These are phyloP conservation scores for Triplophysa dalaica DNA, from an alignment of 2,113 vertebrate genomes.

Conservation along the genomic window DNA sequence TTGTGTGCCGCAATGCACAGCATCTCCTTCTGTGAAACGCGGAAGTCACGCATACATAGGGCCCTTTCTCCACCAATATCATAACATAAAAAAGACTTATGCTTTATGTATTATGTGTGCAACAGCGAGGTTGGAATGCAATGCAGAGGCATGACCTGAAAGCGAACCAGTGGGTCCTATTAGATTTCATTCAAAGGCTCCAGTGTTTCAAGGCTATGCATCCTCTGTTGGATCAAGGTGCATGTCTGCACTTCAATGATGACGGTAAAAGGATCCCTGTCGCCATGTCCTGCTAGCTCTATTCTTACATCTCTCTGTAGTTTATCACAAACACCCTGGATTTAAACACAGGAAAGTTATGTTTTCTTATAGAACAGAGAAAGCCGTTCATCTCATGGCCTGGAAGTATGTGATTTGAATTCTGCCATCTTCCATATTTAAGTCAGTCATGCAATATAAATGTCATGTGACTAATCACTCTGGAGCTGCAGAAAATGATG, in stretches of 20 bases:
- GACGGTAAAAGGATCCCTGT: background rate
- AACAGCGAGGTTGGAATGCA: slow-evolving; percentile 62
- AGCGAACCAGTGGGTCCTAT: slow-evolving; percentile 61
- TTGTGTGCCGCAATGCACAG: no score
- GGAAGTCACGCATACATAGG: no score
- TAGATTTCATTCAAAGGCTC: slow-evolving; percentile 71
- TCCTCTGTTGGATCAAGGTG: slow-evolving; percentile 1
- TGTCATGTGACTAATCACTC: no score
- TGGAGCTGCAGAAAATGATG: no score
- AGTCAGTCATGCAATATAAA: no score
- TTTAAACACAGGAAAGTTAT: slow-evolving; percentile 5
- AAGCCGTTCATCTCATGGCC: background rate
- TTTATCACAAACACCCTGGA: background rate
- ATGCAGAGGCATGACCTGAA: slow-evolving; percentile 58
- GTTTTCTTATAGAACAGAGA: background rate
- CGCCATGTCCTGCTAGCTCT: slow-evolving; percentile 19
- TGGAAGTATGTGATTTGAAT: no score
- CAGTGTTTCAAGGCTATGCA: slow-evolving; percentile 32
- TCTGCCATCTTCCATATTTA: no score
- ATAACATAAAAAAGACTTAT: slow-evolving; percentile 39
- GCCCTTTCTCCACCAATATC: slow-evolving; percentile 16
- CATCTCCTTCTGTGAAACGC: no score
- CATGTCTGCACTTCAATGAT: slow-evolving; percentile 6
- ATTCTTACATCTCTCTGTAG: background rate
- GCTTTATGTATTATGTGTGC: slow-evolving; percentile 28